Evolutionary conservation across 2,797 vertebrate species (phyloP), one percentile per base, ranked within the genome.

Genomic region (Sebastes baramenuke): DNA sequence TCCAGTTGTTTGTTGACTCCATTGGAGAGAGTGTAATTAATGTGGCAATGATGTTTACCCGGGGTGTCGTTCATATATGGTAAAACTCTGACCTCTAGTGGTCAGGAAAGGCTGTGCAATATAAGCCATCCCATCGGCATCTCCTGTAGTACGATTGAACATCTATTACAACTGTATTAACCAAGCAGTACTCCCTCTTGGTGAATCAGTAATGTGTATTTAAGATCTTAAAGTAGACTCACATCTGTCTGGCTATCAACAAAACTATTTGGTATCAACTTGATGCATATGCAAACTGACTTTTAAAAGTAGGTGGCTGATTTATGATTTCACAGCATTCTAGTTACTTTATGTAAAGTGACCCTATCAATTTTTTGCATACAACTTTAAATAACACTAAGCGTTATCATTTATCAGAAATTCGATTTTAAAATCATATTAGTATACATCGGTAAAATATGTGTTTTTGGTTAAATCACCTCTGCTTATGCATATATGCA

Each of bases 61-160:
- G 18, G 13, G 14, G 2, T 75, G 70, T 32, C 3, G 67, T 72
- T 72, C 52, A 88, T 80, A 77, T 2, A 64, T 75, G 59, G 32
- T 74, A 2, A 74, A 93, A 93, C 76, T 67, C 60, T 77, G 93
- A 81, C 94, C 88, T 93, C 95, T 94, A 82, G 91, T 92, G 94
- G 86, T 20, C 18, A 46, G 16, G 4, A 30, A 16, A 52, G 4
- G 34, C 11, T 52, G 27, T 77, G 64, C 34, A 81, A 25, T 58
- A 13, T 8, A 16, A 68, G 22, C 20, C 18, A n/a, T 20, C 20
- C 2, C 24, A 29, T 42, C 4, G 34, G 1, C 13, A 3, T 54
- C 32, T 1, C 4, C 20, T 11, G 20, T 25, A 6, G 3, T 24
- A 7, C 10, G 8, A 36, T 4, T 24, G 8, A 20, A 16, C 8